Base-by-base conservation (phyloP, 23 tunicate genomes). In the Oikopleura dioica region DNA sequence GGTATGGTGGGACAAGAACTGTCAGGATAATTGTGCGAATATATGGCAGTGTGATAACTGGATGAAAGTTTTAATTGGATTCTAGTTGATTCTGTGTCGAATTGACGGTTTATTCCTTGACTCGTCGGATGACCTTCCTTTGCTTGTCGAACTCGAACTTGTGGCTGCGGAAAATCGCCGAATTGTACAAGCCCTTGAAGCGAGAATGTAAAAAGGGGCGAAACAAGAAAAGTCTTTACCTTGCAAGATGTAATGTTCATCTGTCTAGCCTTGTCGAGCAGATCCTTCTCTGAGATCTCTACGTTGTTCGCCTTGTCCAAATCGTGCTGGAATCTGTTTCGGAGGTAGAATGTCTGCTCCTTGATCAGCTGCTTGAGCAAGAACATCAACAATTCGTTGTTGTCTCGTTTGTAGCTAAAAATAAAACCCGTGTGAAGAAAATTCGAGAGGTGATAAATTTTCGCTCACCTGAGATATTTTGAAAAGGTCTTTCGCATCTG, bases 361-460 rank as follows among this genome's bases (percentile, higher is more conserved):
- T 82, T 38, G 28, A 94, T 76, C 30, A 94, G 81, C 63, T 94
- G 99, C 23, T 87, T 84, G 16, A 94, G 78, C 35, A 94, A 80
- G 79, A 78, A 94, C 36, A 94, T 79, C 38, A 94, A 83, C 30
- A 94, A 82, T 50, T 94, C 99, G 75, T 94, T 83, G 86, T 94
- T 94, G 79, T 86, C 99, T 79, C 84, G 84, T 59, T 86, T 94
- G 82, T 88, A 94, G 81, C 83, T 83, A n/a, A n/a, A n/a, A n/a
- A n/a, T n/a, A n/a, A n/a, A n/a, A n/a, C n/a, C n/a, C n/a, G n/a
- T n/a, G n/a, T n/a, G n/a, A n/a, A n/a, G n/a, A n/a, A n/a, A n/a
- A n/a, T n/a, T n/a, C n/a, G n/a, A n/a, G n/a, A n/a, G n/a, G n/a
- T n/a, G n/a, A n/a, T n/a, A n/a, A n/a, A n/a, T n/a, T n/a, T n/a